phyloP scores from a whole-genome alignment of 2,888 invertebrate species.

The Cistogaster globosa region DNA sequence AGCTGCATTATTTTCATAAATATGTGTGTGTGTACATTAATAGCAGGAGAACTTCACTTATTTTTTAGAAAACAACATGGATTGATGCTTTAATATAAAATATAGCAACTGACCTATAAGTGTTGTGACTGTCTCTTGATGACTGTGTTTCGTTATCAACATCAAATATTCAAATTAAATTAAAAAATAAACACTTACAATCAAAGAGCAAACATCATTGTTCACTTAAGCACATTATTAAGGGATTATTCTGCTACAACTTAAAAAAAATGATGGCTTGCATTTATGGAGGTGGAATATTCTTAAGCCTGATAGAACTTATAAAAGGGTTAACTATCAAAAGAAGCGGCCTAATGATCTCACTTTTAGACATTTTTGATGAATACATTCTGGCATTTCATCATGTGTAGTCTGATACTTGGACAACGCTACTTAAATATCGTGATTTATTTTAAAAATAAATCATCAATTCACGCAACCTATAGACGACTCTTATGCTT shows the following conservation, averaged over 20 bases:
- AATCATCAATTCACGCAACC: too few species aligned
- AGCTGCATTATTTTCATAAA: neutral
- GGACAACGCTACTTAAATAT: too few species aligned
- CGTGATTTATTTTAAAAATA: too few species aligned
- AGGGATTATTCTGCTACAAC: neutral
- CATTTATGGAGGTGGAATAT: neutral
- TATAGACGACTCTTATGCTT: too few species aligned
- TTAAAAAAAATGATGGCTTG: too few species aligned
- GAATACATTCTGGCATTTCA: too few species aligned
- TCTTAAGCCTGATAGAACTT: too few species aligned
- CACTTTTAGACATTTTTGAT: too few species aligned
- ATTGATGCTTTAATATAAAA: constrained; percentile 38
- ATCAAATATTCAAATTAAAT: constrained; percentile 40
- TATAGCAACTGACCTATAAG: constrained; percentile 62
- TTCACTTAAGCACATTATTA: neutral
- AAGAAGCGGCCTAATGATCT: too few species aligned
- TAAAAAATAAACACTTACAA: constrained; percentile 4
- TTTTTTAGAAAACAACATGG: constrained; percentile 37
- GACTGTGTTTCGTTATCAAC: constrained; percentile 27
- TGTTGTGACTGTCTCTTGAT: constrained; percentile 50
- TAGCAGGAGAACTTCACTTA: constrained; percentile 52
- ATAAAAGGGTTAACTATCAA: too few species aligned
- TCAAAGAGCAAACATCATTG: constrained; percentile 35
- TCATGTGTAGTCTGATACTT: too few species aligned
- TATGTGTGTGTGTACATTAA: constrained; percentile 2